phyloP scores from a whole-genome alignment of 2,888 invertebrate genomes.

The Timandra comae region DNA sequence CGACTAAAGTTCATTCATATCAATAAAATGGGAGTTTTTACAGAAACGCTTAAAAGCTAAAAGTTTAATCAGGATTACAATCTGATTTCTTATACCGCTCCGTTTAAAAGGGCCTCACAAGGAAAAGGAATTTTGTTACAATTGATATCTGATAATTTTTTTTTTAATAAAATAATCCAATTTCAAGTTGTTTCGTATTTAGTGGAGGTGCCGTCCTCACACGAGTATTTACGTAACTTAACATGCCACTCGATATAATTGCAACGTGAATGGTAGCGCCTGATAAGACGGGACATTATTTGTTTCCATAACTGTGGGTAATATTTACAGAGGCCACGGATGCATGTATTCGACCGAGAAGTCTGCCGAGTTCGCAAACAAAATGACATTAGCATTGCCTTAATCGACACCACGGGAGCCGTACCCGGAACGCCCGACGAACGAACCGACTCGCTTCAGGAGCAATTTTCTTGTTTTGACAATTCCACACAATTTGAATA shows the following conservation, averaged over 20 bases:
- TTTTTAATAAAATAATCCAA: neutral
- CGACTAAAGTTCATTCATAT: conserved; percentile 18
- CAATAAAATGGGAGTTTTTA: conserved; percentile 4
- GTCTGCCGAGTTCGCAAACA: conserved; percentile 62
- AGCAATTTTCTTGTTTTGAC: conserved; percentile 60
- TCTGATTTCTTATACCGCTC: conserved; percentile 6
- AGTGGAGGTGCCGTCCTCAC: too few relatives aligned
- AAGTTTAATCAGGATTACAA: conserved; percentile 8
- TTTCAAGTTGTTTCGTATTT: neutral
- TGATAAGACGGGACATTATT: conserved; percentile 41
- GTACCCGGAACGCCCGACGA: conserved; percentile 32
- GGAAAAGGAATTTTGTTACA: too few relatives aligned
- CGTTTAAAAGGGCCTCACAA: too few relatives aligned
- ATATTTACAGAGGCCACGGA: conserved; percentile 41
- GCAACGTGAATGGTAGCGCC: conserved; percentile 35
- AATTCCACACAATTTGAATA: conserved; percentile 58
- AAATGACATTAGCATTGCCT: conserved; percentile 63
- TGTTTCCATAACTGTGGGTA: conserved; percentile 37
- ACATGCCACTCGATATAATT: conserved; percentile 30
- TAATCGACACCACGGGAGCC: conserved; percentile 63
- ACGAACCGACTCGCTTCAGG: conserved; percentile 34
- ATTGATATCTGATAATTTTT: neutral
- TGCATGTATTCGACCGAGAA: conserved; percentile 36
- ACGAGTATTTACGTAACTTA: conserved; percentile 10
- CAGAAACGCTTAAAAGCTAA: conserved; percentile 11